phyloP scores from a whole-genome alignment of 2,797 vertebrate genomes.

The Notoglanidium macrostoma region DNA sequence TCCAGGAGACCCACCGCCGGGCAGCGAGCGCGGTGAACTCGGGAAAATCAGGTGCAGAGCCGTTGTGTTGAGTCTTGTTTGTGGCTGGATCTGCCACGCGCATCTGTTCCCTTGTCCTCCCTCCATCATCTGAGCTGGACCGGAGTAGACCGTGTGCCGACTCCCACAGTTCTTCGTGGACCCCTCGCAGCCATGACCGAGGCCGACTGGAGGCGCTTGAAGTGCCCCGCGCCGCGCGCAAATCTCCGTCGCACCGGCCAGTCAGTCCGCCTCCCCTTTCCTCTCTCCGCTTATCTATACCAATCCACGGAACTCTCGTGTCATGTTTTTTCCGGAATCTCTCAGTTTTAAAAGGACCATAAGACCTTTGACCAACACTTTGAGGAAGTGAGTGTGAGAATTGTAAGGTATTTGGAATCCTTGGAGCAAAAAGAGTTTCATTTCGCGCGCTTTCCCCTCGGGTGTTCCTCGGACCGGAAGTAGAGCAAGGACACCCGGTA shows the following conservation, averaged over 20 bases:
- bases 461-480: constrained; percentile 11
- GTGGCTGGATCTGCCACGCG: constrained; percentile 74
- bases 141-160: constrained; percentile 63
- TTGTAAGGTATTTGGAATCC: not conserved
- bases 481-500: constrained; percentile 53
- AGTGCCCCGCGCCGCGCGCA: constrained; percentile 69
- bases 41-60: constrained; percentile 81
- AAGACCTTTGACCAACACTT: constrained; percentile 20
- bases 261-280: constrained; percentile 38
- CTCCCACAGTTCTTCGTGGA: constrained; percentile 57
- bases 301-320: not conserved
- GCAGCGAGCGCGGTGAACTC: constrained; percentile 70
- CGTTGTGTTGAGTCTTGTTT: constrained; percentile 65
- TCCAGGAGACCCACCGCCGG: constrained; percentile 68
- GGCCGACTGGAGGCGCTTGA: constrained; percentile 58
- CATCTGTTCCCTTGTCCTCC: constrained; percentile 69
- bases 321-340: constrained; percentile 39
- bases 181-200: constrained; percentile 73
- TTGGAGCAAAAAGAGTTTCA: not conserved
- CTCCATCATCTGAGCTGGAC: constrained; percentile 71
- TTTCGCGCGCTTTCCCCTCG: constrained; percentile 11
- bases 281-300: not conserved
- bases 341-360: constrained; percentile 20
- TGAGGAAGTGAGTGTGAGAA: not conserved
- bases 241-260: constrained; percentile 53